Evolutionary conservation across 2,797 vertebrate genomes (phyloP), one percentile per base, ranked within the genome.

Genomic region (Cygnus olor): DNA sequence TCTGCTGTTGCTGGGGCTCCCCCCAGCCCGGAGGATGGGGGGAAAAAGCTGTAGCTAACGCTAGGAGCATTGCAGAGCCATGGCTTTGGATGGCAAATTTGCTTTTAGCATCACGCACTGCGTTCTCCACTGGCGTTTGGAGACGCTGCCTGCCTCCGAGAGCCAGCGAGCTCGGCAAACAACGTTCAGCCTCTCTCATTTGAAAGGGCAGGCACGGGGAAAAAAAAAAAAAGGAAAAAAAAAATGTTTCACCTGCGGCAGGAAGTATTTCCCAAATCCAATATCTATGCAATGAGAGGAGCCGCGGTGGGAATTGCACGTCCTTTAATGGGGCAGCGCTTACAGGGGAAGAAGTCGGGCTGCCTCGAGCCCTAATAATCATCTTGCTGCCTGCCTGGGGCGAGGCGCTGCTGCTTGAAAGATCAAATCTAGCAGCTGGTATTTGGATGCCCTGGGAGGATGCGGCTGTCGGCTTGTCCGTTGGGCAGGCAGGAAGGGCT

Each of bases 271-370:
- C 70, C 82, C 78, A 61, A 77, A 96, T 86, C 85, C 93, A 95
- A 84, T 96, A 96, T 91, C 85, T 92, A 85, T 94, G 94, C 85
- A 94, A 85, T 89, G 88, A 94, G 57, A 30, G 30, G 42, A 22
- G 47, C 80, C 0, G 8, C 2, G 9, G 34, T 88, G 91, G 94
- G 91, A 95, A 86, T 94, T 96, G 21, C 1, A 0, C 54, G 54
- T 89, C 90, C 36, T 89, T 94, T 85, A 51, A 3, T 0, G 51
- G 87, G 92, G 86, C 84, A 87, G 53, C 0, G 47, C 74, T 95
- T 47, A 76, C 71, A 90, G 92, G 79, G 51, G 78, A 54, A 82
- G 78, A 81, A 90, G 71, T 49, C 66, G 56, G n/a, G 56, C 80
- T 80, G 84, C 86, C 90, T 90, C 0, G 0, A 85, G 81, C 74